Conservation (phyloP, 1,140 invertebrate genomes). For the Drosophila oshimai region DNA sequence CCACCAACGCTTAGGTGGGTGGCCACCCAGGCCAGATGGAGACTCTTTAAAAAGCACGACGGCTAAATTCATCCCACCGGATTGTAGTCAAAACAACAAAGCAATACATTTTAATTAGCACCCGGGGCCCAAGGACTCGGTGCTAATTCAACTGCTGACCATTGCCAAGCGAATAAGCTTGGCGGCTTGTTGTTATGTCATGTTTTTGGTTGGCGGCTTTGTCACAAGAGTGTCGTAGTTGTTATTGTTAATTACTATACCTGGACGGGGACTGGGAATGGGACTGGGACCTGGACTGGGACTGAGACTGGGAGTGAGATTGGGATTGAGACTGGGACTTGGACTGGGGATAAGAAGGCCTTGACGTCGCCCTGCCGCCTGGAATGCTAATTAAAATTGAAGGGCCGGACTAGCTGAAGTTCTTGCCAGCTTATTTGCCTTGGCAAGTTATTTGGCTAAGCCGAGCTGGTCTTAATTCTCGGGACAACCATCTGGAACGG, state of each 20-base stretch:
- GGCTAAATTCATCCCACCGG: constrained; percentile 40
- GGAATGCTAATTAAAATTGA: constrained; percentile 46
- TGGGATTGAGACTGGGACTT: constrained; percentile 14
- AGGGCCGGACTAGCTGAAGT: neutral
- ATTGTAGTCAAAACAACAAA: constrained; percentile 17
- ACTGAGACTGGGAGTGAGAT: neutral
- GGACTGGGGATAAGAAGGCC: constrained; percentile 15
- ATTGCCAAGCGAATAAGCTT: constrained; percentile 51
- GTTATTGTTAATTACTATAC: constrained; percentile 64
- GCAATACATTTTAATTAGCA: constrained; percentile 67
- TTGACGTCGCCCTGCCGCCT: neutral
- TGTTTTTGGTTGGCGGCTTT: constrained; percentile 44
- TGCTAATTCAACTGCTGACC: constrained; percentile 51
- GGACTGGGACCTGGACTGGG: constrained; percentile 12
- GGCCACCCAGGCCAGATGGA: neutral
- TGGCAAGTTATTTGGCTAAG: constrained; percentile 24
- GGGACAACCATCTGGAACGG: constrained; percentile 20
- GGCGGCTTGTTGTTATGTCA: constrained; percentile 42
- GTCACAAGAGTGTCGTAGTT: constrained; percentile 47
- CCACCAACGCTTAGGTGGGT: too few species aligned
- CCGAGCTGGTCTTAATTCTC: neutral
- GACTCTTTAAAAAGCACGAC: constrained; percentile 34
- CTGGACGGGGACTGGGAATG: constrained; percentile 27
- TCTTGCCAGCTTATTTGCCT: constrained; percentile 10
- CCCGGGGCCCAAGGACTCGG: constrained; percentile 16